Evolutionary conservation across 1,140 invertebrate genomes (phyloP).

Genomic region (Telenomus remus): DNA sequence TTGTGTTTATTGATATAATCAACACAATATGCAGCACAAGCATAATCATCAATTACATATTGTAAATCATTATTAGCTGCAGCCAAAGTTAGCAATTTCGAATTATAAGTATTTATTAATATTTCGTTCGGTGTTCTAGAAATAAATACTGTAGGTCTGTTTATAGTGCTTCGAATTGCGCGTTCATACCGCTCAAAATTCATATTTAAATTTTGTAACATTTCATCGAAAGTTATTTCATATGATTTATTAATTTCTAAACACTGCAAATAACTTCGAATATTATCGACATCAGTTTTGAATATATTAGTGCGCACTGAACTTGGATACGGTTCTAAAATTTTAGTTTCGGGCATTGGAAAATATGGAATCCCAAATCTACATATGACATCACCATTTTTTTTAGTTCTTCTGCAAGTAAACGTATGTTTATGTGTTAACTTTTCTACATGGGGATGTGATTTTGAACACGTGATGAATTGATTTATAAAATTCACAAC

Average conservation of each 20-base stretch:
- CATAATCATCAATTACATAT: conserved; percentile 52
- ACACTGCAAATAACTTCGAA: conserved; percentile 4
- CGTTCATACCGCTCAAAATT: conserved; percentile 1
- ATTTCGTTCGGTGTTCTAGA: conserved; percentile 15
- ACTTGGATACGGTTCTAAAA: conserved; percentile 22
- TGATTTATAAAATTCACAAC: conserved; percentile 9
- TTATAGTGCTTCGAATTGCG: conserved; percentile 4
- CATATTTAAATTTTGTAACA: conserved; percentile 13
- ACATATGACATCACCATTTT: conserved; percentile 29
- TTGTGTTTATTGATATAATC: conserved; percentile 69
- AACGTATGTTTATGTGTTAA: conserved; percentile 28
- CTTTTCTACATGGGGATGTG: conserved; percentile 19
- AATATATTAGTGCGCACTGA: not conserved
- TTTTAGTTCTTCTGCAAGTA: conserved; percentile 39
- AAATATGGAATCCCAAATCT: conserved; percentile 41
- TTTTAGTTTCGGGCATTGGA: conserved; percentile 35
- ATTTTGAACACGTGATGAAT: conserved; percentile 12
- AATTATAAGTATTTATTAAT: conserved; percentile 34
- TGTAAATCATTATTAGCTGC: conserved; percentile 41
- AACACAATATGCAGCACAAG: conserved; percentile 64
- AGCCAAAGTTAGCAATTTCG: conserved; percentile 17
- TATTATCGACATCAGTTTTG: conserved; percentile 3
- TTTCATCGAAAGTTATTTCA: not conserved
- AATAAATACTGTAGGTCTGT: conserved; percentile 19
- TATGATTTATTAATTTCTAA: not conserved